Evolutionary conservation across 2,113 vertebrate species (phyloP).

Genomic region (Campylomormyrus numenius): DNA sequence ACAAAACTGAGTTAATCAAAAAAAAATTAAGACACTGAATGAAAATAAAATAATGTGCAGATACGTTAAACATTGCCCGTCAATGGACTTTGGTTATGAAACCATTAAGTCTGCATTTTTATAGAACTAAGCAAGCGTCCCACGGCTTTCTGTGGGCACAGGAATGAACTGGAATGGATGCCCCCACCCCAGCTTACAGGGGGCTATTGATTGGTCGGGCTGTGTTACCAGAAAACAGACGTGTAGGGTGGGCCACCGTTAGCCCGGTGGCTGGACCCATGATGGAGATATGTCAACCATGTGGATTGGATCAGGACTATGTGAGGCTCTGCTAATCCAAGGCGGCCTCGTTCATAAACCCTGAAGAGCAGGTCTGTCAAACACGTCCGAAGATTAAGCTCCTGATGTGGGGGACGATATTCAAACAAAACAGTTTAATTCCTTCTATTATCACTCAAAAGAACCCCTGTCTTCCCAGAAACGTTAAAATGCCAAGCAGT

Average conservation of each 20-base stretch:
- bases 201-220: background rate
- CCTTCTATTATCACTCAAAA: slow-evolving; percentile 28
- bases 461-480: slow-evolving; percentile 41
- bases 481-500: slow-evolving; percentile 44
- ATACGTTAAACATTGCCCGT: background rate
- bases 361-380: background rate
- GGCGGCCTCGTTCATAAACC: background rate
- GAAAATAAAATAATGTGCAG: background rate
- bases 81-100: background rate
- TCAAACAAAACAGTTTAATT: slow-evolving; percentile 43
- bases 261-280: background rate
- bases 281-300: background rate
- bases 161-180: background rate
- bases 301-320: background rate
- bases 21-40: background rate
- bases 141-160: background rate
- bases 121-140: background rate
- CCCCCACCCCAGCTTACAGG: background rate
- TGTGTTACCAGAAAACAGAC: background rate
- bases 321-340: background rate
- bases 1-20: background rate
- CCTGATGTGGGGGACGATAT: slow-evolving; percentile 47
- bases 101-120: background rate
- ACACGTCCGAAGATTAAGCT: slow-evolving; percentile 38
- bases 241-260: background rate